Conservation (phyloP, 1,140 invertebrate species). For the Phthorimaea operculella region DNA sequence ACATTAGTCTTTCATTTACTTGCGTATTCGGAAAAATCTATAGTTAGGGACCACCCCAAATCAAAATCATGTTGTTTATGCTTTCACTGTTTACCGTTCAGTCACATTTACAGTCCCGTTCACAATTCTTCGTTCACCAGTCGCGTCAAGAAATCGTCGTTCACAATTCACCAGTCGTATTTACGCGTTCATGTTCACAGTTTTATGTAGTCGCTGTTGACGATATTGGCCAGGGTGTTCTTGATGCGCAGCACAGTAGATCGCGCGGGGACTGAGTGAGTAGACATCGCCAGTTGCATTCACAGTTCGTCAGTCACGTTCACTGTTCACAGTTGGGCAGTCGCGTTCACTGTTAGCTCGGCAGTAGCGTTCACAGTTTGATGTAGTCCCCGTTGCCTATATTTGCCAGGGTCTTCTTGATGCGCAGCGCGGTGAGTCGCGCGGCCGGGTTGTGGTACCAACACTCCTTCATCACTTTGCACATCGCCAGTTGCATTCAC, state of each 20-base stretch:
- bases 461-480: conserved; percentile 98
- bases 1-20: no score
- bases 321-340: neutral
- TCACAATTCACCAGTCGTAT: neutral
- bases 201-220: conserved; percentile 44
- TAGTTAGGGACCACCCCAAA: no score
- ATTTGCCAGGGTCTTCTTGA: conserved; percentile 93
- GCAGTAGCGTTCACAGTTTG: conserved; percentile 32
- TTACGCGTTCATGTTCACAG: neutral
- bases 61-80: no score
- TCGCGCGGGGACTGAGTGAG: conserved; percentile 90
- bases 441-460: conserved; percentile 96
- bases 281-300: conserved; percentile 71
- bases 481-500: conserved; percentile 62
- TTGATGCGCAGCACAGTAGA: conserved; percentile 95
- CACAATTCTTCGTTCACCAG: no score
- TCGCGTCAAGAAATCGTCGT: no score
- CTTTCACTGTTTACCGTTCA: no score
- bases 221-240: conserved; percentile 86
- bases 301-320: neutral
- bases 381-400: conserved; percentile 68
- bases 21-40: no score
- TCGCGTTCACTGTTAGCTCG: neutral
- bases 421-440: conserved; percentile 90
- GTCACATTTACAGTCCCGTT: no score